These are phyloP conservation scores for Trematomus bernacchii DNA, from an alignment of 2,797 vertebrate species.

Conservation along the genomic window DNA sequence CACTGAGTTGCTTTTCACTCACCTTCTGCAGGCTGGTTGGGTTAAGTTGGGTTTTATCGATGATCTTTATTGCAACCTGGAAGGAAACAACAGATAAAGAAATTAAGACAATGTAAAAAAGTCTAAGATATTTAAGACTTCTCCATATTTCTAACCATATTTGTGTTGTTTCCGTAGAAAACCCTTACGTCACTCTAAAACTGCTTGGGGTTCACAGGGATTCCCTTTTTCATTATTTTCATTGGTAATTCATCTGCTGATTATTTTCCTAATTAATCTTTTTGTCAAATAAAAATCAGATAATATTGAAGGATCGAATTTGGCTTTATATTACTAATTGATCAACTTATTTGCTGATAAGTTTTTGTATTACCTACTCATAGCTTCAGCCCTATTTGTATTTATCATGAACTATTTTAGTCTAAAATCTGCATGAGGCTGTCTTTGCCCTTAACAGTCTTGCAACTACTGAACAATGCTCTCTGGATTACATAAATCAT, in stretches of 20 bases:
- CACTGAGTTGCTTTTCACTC: slow-evolving; percentile 48
- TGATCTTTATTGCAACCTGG: slow-evolving; percentile 97
- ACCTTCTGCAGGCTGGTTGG: slow-evolving; percentile 97
- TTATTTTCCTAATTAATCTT: too few species aligned
- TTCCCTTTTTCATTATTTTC: too few species aligned
- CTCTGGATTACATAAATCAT: background rate
- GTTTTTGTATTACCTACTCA: background rate
- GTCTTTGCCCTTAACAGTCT: background rate
- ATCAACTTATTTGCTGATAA: background rate
- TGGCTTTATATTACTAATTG: background rate
- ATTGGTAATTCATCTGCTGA: too few species aligned
- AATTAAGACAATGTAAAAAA: background rate
- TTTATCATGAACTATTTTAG: background rate
- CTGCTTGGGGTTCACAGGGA: too few species aligned
- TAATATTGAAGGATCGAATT: too few species aligned
- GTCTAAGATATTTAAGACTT: too few species aligned
- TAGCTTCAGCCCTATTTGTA: background rate
- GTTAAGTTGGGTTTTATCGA: slow-evolving; percentile 96
- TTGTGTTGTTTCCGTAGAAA: too few species aligned
- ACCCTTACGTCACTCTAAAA: too few species aligned
- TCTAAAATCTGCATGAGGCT: background rate
- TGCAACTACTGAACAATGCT: background rate
- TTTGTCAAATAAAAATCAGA: too few species aligned
- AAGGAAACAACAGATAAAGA: slow-evolving; percentile 10
- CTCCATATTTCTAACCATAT: too few species aligned